phyloP scores from a whole-genome alignment of 2,888 invertebrate species.

The Xanthostigma xanthostigma region DNA sequence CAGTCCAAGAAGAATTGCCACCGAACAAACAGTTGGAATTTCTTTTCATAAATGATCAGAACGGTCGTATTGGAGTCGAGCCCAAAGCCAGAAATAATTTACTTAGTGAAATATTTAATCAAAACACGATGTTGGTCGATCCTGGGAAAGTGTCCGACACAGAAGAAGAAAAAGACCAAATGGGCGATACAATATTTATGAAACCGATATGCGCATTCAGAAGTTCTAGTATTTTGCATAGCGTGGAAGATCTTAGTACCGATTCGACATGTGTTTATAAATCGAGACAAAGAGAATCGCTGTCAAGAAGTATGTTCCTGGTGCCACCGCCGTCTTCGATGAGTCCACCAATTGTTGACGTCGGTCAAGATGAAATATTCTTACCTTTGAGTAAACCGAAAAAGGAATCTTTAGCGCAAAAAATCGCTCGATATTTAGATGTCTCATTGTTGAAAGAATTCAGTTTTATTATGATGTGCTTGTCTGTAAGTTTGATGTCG shows the following conservation, averaged over 20 bases:
- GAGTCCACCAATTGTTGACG: conserved; percentile 18
- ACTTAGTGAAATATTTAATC: conserved; percentile 27
- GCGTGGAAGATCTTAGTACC: conserved; percentile 58
- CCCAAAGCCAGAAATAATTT: conserved; percentile 21
- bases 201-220: conserved; percentile 47
- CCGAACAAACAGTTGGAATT: conserved; percentile 8
- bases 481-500: conserved; percentile 60
- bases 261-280: conserved; percentile 64
- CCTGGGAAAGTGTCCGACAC: conserved; percentile 24
- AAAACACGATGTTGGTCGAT: conserved; percentile 22
- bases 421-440: conserved; percentile 41
- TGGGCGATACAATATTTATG: conserved; percentile 36
- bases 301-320: conserved; percentile 32
- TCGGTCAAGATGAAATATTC: too few relatives aligned
- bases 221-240: conserved; percentile 55
- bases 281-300: conserved; percentile 24
- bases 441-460: conserved; percentile 49
- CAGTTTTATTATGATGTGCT: conserved; percentile 53
- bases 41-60: conserved; percentile 7
- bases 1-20: conserved; percentile 1
- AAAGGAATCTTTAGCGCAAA: conserved; percentile 27
- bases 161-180: conserved; percentile 39
- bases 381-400: conserved; percentile 18
- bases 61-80: conserved; percentile 1
- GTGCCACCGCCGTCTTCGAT: conserved; percentile 29